These are phyloP conservation scores for Halcyon senegalensis DNA, from an alignment of 2,113 vertebrate species.

Conservation along the genomic window DNA sequence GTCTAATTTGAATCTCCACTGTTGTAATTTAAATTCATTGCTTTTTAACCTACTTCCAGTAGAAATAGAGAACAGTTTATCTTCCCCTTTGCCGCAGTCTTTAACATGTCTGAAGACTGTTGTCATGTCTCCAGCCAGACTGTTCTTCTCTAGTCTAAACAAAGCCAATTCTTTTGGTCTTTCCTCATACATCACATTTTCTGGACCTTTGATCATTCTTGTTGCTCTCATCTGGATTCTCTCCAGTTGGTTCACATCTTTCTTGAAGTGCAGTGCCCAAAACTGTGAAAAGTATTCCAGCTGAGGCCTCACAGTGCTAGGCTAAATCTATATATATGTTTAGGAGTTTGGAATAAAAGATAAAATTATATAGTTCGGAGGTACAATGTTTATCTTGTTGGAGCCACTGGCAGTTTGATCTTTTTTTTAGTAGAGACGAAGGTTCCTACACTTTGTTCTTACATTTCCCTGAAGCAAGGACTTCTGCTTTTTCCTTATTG, in stretches of 20 bases:
- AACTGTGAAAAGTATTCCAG: constrained; percentile 51
- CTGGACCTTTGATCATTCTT: constrained; percentile 63
- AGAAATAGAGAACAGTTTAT: constrained; percentile 44
- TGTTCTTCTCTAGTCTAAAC: constrained; percentile 64
- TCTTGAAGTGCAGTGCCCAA: constrained; percentile 30
- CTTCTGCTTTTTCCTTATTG: neutral
- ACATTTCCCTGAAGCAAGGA: neutral
- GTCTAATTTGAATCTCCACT: neutral
- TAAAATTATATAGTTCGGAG: neutral
- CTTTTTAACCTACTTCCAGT: constrained; percentile 10
- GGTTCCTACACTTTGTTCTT: neutral
- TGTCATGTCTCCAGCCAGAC: constrained; percentile 61
- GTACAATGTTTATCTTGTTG: neutral
- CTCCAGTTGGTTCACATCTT: constrained; percentile 59
- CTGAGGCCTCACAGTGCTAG: constrained; percentile 28
- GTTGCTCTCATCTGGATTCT: constrained; percentile 44
- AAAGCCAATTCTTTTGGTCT: constrained; percentile 62
- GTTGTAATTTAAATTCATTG: neutral
- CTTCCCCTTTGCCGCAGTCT: neutral
- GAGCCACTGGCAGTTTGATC: neutral
- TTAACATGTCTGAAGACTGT: constrained; percentile 51
- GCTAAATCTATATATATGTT: neutral
- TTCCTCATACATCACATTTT: constrained; percentile 65
- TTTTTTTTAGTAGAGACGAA: neutral
- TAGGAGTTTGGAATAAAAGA: neutral